Conservation (phyloP, 2,888 invertebrate genomes). For the Dicycla oo region DNA sequence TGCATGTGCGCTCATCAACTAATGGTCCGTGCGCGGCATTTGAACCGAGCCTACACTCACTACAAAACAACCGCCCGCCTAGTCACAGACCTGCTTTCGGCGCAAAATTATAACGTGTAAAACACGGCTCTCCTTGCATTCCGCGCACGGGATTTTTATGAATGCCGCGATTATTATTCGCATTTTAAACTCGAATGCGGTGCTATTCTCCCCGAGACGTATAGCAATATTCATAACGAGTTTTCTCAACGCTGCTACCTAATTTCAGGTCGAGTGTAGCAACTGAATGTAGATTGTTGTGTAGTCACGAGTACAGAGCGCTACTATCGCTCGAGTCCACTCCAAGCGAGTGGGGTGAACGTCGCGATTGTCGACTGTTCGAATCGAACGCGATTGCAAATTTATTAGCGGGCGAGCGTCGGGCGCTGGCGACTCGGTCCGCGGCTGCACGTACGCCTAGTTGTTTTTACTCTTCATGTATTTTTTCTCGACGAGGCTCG, state of each 20-base stretch:
- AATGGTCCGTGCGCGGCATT: conserved; percentile 91
- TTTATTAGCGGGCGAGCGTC: conserved; percentile 86
- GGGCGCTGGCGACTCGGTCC: conserved; percentile 76
- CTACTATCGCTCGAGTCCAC: conserved; percentile 74
- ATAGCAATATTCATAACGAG: conserved; percentile 90
- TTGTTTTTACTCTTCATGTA: conserved; percentile 89
- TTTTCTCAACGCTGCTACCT: conserved; percentile 87
- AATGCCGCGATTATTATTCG: conserved; percentile 90
- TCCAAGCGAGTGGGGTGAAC: conserved; percentile 74
- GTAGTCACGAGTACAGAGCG: conserved; percentile 62
- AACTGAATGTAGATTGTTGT: conserved; percentile 69
- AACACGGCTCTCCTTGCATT: conserved; percentile 89
- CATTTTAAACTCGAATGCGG: conserved; percentile 90
- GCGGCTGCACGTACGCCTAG: conserved; percentile 82
- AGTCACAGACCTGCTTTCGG: conserved; percentile 87
- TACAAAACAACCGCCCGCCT: conserved; percentile 85
- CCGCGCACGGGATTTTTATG: conserved; percentile 89
- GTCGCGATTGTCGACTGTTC: conserved; percentile 75
- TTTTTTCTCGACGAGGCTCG: conserved; percentile 89
- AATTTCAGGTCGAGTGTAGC: conserved; percentile 86
- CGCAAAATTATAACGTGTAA: conserved; percentile 90
- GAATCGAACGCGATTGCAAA: conserved; percentile 89
- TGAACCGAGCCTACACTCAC: conserved; percentile 89
- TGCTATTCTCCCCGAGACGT: conserved; percentile 88
- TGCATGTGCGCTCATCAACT: conserved; percentile 90